A percentile compares a stretch with the other conserved stretches of the same genome.
phyloP scores from a whole-genome alignment of 2,888 invertebrate genomes.

The Auanema sp. region DNA sequence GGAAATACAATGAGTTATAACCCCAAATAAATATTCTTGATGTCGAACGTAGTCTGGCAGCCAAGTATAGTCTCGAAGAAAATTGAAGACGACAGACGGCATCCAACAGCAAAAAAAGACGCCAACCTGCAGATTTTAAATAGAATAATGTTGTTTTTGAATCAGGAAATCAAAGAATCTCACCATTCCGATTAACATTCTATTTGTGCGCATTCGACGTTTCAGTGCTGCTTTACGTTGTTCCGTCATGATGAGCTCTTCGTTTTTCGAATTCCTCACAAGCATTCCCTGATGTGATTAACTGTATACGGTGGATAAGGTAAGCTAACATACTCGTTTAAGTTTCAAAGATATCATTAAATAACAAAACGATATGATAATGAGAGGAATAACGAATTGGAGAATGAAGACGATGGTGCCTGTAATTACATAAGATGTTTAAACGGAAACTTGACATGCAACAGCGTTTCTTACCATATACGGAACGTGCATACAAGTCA shows the following conservation, averaged over 20 bases:
- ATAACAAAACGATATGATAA: slow-evolving; percentile 59
- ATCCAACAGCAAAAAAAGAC: slow-evolving; percentile 89
- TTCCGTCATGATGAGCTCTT: slow-evolving; percentile 44
- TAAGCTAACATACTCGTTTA: slow-evolving; percentile 30
- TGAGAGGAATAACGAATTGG: slow-evolving; percentile 60
- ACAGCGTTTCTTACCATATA: slow-evolving; percentile 41
- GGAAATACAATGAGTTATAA: slow-evolving; percentile 62
- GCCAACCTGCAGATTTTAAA: slow-evolving; percentile 66
- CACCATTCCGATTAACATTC: slow-evolving; percentile 95
- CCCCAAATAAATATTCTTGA: slow-evolving; percentile 59
- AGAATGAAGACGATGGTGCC: slow-evolving; percentile 58
- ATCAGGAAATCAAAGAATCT: background rate
- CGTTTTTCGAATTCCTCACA: slow-evolving; percentile 37
- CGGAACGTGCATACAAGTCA: slow-evolving; percentile 27
- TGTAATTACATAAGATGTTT: slow-evolving; percentile 21
- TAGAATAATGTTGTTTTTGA: slow-evolving; percentile 3
- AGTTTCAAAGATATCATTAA: slow-evolving; percentile 56
- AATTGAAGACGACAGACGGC: slow-evolving; percentile 65
- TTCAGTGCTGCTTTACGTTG: slow-evolving; percentile 67
- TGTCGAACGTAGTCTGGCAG: slow-evolving; percentile 48
- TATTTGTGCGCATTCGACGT: slow-evolving; percentile 86
- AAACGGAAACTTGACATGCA: background rate
- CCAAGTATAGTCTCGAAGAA: slow-evolving; percentile 56
- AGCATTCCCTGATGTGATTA: slow-evolving; percentile 42
- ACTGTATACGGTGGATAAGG: background rate